Percentiles rank a stretch among this genome's conserved stretches.
Evolutionary conservation across 1,140 invertebrate species (phyloP).

Genomic region (Nephotettix cincticeps): DNA sequence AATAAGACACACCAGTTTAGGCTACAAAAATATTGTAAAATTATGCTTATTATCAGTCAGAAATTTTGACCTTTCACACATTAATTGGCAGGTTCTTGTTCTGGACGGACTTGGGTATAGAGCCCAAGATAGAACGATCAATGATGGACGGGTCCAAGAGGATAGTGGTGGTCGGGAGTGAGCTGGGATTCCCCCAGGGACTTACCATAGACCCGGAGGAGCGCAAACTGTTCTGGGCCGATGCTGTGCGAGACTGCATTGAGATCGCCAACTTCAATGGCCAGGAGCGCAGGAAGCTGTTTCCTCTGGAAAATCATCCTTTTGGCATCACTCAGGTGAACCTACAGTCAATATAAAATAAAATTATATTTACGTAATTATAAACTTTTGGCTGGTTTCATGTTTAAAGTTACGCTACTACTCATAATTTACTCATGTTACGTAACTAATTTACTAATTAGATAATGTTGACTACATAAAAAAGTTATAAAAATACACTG

Average conservation of each 20-base stretch:
- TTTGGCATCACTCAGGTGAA: constrained; percentile 72
- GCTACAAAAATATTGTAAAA: no score
- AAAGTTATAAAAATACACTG: no score
- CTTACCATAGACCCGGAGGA: constrained; percentile 82
- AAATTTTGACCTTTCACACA: no score
- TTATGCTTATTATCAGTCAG: no score
- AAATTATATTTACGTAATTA: no score
- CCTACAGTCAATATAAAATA: no score
- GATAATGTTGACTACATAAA: no score
- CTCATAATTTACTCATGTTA: no score
- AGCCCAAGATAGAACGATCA: constrained; percentile 80
- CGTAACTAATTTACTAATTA: no score
- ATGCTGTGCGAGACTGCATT: constrained; percentile 86
- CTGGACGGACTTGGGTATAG: constrained; percentile 89
- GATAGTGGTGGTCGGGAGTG: constrained; percentile 72
- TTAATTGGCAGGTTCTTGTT: constrained; percentile 68
- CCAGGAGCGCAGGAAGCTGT: constrained; percentile 67
- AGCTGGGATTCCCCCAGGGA: constrained; percentile 89
- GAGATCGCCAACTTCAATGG: constrained; percentile 86
- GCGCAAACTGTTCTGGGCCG: constrained; percentile 84
- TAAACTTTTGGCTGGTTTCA: no score
- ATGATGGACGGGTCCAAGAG: constrained; percentile 79
- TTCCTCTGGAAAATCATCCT: constrained; percentile 69
- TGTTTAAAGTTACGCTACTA: no score
- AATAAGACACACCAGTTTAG: no score